phyloP scores from a whole-genome alignment of 2,113 vertebrate genomes.

The Hippoglossus stenolepis region DNA sequence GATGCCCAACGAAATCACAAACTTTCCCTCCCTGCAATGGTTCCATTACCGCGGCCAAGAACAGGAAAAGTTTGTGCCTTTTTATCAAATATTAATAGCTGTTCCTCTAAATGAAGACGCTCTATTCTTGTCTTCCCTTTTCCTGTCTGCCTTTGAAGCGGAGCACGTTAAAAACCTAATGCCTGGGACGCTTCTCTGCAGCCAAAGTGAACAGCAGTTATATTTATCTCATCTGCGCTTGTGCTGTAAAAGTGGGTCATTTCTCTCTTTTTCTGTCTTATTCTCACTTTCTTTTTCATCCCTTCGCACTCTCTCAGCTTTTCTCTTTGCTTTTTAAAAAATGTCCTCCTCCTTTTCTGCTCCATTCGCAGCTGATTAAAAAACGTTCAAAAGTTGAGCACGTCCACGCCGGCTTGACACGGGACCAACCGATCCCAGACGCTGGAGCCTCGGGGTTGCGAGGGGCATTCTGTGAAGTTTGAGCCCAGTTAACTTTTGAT shows the following conservation, averaged over 20 bases:
- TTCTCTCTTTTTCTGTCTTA: conserved; percentile 1
- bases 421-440: conserved; percentile 23
- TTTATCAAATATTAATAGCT: conserved; percentile 74
- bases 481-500: conserved; percentile 65
- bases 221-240: conserved; percentile 64
- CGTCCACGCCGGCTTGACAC: conserved; percentile 48
- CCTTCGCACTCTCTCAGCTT: background rate
- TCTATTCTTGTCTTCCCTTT: conserved; percentile 66
- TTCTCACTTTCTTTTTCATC: conserved; percentile 21
- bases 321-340: background rate
- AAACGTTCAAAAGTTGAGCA: conserved; percentile 50
- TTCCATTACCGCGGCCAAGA: background rate
- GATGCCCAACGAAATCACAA: too few relatives aligned
- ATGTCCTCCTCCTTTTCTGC: background rate
- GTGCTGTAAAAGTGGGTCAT: conserved; percentile 70
- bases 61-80: conserved; percentile 34
- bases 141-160: conserved; percentile 64
- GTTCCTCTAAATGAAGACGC: conserved; percentile 55
- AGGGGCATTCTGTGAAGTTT: conserved; percentile 45
- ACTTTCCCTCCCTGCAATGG: too few relatives aligned
- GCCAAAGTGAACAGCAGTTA: conserved; percentile 54
- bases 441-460: conserved; percentile 22
- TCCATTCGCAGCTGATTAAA: conserved; percentile 34
- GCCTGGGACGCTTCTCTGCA: conserved; percentile 36
- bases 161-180: conserved; percentile 32